Evolutionary conservation across 1,140 invertebrate species (phyloP).

Genomic region (Lordiphosa mommai): DNA sequence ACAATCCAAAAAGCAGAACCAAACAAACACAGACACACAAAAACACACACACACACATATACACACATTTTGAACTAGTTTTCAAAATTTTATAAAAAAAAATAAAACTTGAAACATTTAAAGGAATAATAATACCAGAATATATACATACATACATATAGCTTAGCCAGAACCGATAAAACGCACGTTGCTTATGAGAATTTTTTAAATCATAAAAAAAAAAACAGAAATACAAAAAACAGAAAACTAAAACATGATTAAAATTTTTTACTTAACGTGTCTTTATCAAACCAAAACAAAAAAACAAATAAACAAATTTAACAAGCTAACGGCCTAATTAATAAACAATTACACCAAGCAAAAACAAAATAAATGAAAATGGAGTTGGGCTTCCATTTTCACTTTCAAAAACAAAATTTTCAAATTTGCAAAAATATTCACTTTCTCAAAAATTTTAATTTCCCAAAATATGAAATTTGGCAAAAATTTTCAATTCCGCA

Average conservation of each 20-base stretch:
- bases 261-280: constrained; percentile 75
- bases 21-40: constrained; percentile 1
- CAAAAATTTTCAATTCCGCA: too few relatives aligned
- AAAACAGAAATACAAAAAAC: constrained; percentile 34
- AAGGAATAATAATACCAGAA: constrained; percentile 50
- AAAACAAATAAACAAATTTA: constrained; percentile 55
- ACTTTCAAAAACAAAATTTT: constrained; percentile 18
- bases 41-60: constrained; percentile 22
- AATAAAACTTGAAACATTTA: constrained; percentile 41
- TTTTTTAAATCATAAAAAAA: constrained; percentile 66
- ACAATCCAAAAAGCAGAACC: too few relatives aligned
- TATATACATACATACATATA: constrained; percentile 51
- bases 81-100: constrained; percentile 57
- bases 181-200: constrained; percentile 76
- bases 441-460: too few relatives aligned
- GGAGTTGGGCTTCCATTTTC: constrained; percentile 30
- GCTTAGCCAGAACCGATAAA: constrained; percentile 69
- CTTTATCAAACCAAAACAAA: constrained; percentile 51
- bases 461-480: too few relatives aligned
- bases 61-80: constrained; percentile 59
- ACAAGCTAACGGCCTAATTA: constrained; percentile 74
- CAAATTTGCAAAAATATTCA: too few relatives aligned
- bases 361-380: constrained; percentile 32
- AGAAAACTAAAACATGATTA: constrained; percentile 69
- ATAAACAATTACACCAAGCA: constrained; percentile 56